phyloP scores from a whole-genome alignment of 2,888 invertebrate genomes.

The Eustalomyia histrio region DNA sequence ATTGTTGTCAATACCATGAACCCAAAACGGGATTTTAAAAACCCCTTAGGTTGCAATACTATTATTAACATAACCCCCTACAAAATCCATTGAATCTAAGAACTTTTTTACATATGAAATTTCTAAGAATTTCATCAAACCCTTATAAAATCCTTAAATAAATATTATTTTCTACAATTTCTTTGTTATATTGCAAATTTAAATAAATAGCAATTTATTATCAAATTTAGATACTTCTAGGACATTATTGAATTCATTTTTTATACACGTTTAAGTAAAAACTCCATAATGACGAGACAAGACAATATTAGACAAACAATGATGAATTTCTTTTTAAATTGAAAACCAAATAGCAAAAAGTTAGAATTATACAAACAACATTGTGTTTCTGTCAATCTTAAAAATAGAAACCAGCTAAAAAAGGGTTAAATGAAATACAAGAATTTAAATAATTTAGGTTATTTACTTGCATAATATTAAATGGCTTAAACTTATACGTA shows the following conservation, averaged over 20 bases:
- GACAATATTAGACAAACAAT: conserved; percentile 41
- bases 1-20: too few relatives aligned
- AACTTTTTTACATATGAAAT: too few relatives aligned
- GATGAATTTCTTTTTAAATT: conserved; percentile 55
- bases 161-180: background rate
- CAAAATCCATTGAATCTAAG: too few relatives aligned
- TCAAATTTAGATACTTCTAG: background rate
- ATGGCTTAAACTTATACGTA: conserved; percentile 18
- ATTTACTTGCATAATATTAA: background rate
- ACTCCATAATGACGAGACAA: background rate
- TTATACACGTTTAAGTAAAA: background rate
- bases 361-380: background rate
- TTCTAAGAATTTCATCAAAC: too few relatives aligned
- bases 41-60: too few relatives aligned
- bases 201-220: conserved; percentile 37
- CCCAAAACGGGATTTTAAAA: too few relatives aligned
- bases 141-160: too few relatives aligned
- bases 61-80: too few relatives aligned
- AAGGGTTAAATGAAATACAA: conserved; percentile 51
- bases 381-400: background rate
- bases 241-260: background rate
- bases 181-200: conserved; percentile 21
- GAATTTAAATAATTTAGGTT: conserved; percentile 48
- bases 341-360: conserved; percentile 42
- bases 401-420: conserved; percentile 20